A percentile compares a stretch with the other conserved stretches of the same genome.
Conservation (phyloP, 2,797 vertebrate species). For the Hozukius guyotensis region DNA sequence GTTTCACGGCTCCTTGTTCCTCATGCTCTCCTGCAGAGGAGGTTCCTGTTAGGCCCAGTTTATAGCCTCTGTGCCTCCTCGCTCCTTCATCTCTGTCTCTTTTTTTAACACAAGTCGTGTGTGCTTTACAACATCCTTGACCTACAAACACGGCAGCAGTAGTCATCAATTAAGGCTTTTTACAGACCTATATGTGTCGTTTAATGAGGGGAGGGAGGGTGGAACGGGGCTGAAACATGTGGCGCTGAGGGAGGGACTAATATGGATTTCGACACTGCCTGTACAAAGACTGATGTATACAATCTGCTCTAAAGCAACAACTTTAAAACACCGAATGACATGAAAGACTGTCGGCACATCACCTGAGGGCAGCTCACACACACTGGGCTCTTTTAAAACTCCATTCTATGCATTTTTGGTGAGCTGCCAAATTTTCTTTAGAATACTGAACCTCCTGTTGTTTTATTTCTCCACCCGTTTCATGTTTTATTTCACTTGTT, state of each 20-base stretch:
- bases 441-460: background rate
- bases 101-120: slow-evolving; percentile 56
- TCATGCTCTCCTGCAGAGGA: slow-evolving; percentile 60
- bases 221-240: slow-evolving; percentile 38
- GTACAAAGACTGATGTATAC: slow-evolving; percentile 15
- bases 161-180: slow-evolving; percentile 78
- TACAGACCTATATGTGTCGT: slow-evolving; percentile 71
- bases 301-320: slow-evolving; percentile 5
- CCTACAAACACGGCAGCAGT: slow-evolving; percentile 64
- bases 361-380: slow-evolving; percentile 23
- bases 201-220: slow-evolving; percentile 53
- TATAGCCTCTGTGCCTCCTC: slow-evolving; percentile 37
- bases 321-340: slow-evolving; percentile 42
- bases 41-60: slow-evolving; percentile 57
- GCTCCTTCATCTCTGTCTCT: slow-evolving; percentile 38
- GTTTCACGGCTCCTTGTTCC: slow-evolving; percentile 67
- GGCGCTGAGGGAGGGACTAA: slow-evolving; percentile 12
- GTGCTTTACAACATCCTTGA: slow-evolving; percentile 72
- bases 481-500: background rate
- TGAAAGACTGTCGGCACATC: slow-evolving; percentile 25
- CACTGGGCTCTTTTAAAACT: slow-evolving; percentile 7
- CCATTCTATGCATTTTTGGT: background rate
- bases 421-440: slow-evolving; percentile 11
- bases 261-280: slow-evolving; percentile 17
- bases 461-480: background rate